Evolutionary conservation across 2,113 vertebrate genomes (phyloP), one percentile per base, ranked within the genome.

Genomic region (Anguilla japonica): DNA sequence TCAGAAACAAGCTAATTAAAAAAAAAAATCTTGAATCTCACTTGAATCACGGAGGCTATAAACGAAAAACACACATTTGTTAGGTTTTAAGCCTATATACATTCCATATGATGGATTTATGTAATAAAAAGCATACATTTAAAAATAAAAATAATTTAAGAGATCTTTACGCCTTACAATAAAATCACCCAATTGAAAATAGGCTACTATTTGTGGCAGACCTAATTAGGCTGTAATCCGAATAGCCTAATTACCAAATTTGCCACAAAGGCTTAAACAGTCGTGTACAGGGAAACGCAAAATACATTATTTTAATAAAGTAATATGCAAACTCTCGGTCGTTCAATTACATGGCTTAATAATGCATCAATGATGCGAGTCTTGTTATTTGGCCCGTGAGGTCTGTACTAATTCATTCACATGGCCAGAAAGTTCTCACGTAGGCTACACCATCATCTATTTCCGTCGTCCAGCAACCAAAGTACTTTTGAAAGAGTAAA

Each of bases 251-350:
- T 97, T 95, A 93, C 95, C 95, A 96, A 97, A 97, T 97, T 96
- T 95, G 96, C 97, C 97, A 96, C 97, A 97, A 95, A 97, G 94
- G 95, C 97, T 98, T 97, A 96, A 98, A 97, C 96, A 97, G 97
- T 98, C 98, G 98, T 99, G 98, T 98, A 97, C 94, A 91, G 96
- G 97, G 97, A 96, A 97, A 98, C 97, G 97, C 97, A 97, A 98
- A 98, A 97, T 97, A 97, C 97, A 99, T 99, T 99, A 99, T 97
- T 98, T 97, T 99, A 99, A 99, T 99, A 97, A 97, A 96, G 96
- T 98, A 97, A 99, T 99, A 99, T 99, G 98, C 98, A 99, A 99
- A 99, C 97, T 98, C 98, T 96, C 96, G 97, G 97, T 97, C 96
- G 94, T 98, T 97, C 97, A 99, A 99, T 99, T 99, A 99, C 94